phyloP scores from a whole-genome alignment of 1,140 invertebrate species.

The Teleogryllus occipitalis region DNA sequence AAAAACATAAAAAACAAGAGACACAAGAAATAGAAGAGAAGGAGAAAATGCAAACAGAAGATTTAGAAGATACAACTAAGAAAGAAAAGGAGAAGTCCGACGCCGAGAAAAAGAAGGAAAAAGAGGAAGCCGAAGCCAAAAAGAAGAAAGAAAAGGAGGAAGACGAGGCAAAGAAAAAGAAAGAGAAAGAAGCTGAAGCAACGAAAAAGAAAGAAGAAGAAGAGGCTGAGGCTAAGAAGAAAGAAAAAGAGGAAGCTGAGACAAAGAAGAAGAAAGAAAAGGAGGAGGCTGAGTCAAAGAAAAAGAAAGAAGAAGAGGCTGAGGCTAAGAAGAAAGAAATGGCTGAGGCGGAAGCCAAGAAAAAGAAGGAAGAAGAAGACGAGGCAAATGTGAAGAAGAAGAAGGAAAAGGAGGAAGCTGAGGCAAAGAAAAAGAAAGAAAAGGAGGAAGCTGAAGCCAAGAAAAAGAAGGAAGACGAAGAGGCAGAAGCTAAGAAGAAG shows the following conservation, averaged over 20 bases:
- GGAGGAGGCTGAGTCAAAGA: not conserved
- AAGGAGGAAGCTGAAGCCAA: slow-evolving; percentile 24
- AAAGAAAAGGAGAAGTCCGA: slow-evolving; percentile 15
- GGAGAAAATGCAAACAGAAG: not conserved
- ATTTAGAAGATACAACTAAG: not conserved
- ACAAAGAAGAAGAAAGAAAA: not conserved
- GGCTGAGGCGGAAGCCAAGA: slow-evolving; percentile 16
- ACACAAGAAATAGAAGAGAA: slow-evolving; percentile 13
- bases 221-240: slow-evolving; percentile 13
- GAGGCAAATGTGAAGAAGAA: slow-evolving; percentile 14
- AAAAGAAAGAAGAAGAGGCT: not conserved
- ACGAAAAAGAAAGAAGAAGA: slow-evolving; percentile 17
- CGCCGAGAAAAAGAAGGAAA: slow-evolving; percentile 20
- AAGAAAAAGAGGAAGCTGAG: not conserved
- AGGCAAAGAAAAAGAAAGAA: slow-evolving; percentile 23
- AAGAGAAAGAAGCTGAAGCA: slow-evolving; percentile 21
- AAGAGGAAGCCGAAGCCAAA: slow-evolving; percentile 13
- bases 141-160: slow-evolving; percentile 24
- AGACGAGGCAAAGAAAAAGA: not conserved
- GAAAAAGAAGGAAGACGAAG: slow-evolving; percentile 25
- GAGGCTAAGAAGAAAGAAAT: slow-evolving; percentile 22
- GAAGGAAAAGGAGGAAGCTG: slow-evolving; percentile 11
- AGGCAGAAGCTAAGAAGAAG: slow-evolving; percentile 21
- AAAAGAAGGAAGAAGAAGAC: slow-evolving; percentile 4
- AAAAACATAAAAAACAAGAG: not conserved